Evolutionary conservation across 1,140 invertebrate species (phyloP).

Genomic region (Phocides pigmalion): DNA sequence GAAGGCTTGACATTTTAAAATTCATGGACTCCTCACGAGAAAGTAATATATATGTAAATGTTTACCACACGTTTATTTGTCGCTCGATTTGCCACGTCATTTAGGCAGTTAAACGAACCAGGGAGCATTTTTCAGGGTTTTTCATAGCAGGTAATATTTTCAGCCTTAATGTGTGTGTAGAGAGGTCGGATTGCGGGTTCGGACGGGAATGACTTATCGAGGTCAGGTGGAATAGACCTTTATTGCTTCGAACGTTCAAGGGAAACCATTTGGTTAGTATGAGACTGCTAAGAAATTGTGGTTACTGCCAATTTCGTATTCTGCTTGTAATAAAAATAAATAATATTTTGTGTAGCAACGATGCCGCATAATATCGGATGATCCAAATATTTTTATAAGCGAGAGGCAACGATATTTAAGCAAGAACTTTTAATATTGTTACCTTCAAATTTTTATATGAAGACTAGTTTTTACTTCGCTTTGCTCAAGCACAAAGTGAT

Average conservation of each 20-base stretch:
- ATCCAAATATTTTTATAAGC: too few species aligned
- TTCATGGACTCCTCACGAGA: conserved; percentile 22
- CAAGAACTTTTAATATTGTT: too few species aligned
- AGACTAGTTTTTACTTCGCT: too few species aligned
- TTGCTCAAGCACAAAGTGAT: too few species aligned
- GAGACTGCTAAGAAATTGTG: conserved; percentile 1
- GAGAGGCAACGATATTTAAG: too few species aligned
- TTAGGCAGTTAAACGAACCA: conserved; percentile 42
- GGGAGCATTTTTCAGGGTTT: conserved; percentile 30
- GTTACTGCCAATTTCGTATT: background rate
- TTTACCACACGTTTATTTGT: conserved; percentile 39
- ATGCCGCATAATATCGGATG: too few species aligned
- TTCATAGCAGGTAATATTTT: conserved; percentile 39
- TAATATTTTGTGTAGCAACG: too few species aligned
- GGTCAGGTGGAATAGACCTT: conserved; percentile 24
- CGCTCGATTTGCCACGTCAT: conserved; percentile 40
- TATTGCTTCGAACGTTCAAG: conserved; percentile 27
- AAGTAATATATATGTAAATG: conserved; percentile 43
- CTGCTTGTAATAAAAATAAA: too few species aligned
- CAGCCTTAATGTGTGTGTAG: conserved; percentile 13
- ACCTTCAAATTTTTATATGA: too few species aligned
- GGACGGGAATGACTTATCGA: conserved; percentile 19
- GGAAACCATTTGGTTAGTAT: conserved; percentile 18
- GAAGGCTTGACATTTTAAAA: conserved; percentile 37
- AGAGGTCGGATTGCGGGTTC: conserved; percentile 11